Base-by-base conservation (phyloP, 2,888 invertebrate species). In the Pristionchus fissidentatus region DNA sequence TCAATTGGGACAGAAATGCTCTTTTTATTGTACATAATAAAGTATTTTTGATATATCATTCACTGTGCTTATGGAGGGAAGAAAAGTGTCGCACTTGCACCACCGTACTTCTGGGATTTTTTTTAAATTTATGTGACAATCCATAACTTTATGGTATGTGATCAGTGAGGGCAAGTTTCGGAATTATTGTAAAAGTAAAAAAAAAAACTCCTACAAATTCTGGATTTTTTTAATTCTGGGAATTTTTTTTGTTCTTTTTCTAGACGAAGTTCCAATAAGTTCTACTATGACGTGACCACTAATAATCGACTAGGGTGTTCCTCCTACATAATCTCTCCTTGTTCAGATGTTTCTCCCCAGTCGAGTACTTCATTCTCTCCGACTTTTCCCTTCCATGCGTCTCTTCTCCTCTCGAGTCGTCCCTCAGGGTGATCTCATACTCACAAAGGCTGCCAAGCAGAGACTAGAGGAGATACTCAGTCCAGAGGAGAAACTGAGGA, bases 401-500 rank as follows among this genome's bases (percentile, higher is more conserved):
- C 57, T 79, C 8, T 52, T 46, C 46, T 26, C 80, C n/a, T 62
- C 80, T 32, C 80, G 80, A 62, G 29, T 81, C n/a, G 35, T 81
- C 2, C 80, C 80, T 10, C 32, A 60, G 19, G 80, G 80, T 62
- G 80, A 81, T 32, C 60, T 81, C 10, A 81, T 81, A 46, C 60
- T 81, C 0, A 81, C 80, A 1, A 81, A 81, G 32, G 62, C 80
- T 19, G 80, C 80, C 4, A 81, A 46, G 22, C 43, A 81, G n/a
- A 60, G 80, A 46, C 46, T 81, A 22, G n/a, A 46, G 13, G 15
- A 81, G 15, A 81, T 81, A 19, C 80, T 81, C 5, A 46, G 46
- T 49, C 46, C 43, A n/a, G 32, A 81, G 29, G 80, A 81, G 43
- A 81, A 46, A 81, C 19, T 81, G 46, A 60, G 80, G n/a, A 81